Conservation (phyloP, 1,140 invertebrate species). For the Drosophila eugracilis region DNA sequence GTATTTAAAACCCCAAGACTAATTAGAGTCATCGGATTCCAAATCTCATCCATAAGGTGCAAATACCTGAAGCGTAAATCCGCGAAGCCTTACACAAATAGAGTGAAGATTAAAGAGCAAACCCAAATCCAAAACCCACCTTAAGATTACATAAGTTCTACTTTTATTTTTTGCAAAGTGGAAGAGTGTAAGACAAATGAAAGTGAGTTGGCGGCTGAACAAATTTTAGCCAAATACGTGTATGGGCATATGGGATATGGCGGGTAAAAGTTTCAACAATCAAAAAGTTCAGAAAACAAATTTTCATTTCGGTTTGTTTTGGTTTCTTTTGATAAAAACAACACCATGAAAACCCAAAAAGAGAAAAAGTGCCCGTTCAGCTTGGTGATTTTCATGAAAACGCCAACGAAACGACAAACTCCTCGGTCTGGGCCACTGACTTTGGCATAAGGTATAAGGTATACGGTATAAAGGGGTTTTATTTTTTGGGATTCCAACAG, state of each 20-base stretch:
- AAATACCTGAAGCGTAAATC: slow-evolving; percentile 78
- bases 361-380: slow-evolving; percentile 63
- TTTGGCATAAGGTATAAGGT: slow-evolving; percentile 35
- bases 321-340: slow-evolving; percentile 62
- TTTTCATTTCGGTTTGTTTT: slow-evolving; percentile 75
- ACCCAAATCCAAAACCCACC: slow-evolving; percentile 12
- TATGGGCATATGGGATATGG: slow-evolving; percentile 20
- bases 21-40: slow-evolving; percentile 60
- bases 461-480: slow-evolving; percentile 13
- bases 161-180: slow-evolving; percentile 58
- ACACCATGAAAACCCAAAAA: slow-evolving; percentile 20
- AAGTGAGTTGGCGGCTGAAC: slow-evolving; percentile 64
- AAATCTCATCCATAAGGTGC: slow-evolving; percentile 55
- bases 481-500: slow-evolving; percentile 30
- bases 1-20: slow-evolving; percentile 40
- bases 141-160: slow-evolving; percentile 65
- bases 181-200: slow-evolving; percentile 56
- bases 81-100: slow-evolving; percentile 58
- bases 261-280: slow-evolving; percentile 57
- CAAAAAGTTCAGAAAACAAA: slow-evolving; percentile 72
- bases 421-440: slow-evolving; percentile 62
- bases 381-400: slow-evolving; percentile 76
- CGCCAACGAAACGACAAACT: slow-evolving; percentile 68
- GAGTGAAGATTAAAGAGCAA: slow-evolving; percentile 42
- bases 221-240: slow-evolving; percentile 48